Evolutionary conservation across 2,113 vertebrate genomes (phyloP).

Genomic region (Sylvia atricapilla): DNA sequence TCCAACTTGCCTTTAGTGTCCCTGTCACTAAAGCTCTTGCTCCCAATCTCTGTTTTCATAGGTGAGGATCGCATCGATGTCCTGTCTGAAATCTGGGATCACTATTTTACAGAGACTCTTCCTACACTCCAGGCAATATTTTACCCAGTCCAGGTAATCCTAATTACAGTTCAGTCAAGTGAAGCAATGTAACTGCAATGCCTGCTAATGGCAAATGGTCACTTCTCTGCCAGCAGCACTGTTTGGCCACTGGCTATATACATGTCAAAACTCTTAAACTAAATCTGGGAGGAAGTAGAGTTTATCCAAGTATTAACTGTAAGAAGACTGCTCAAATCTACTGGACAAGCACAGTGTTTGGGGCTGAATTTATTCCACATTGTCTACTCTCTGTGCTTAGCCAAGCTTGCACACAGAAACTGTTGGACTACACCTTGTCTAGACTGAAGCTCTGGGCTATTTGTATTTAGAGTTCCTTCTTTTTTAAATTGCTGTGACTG

Average conservation of each 20-base stretch:
- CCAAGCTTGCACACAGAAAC: background rate
- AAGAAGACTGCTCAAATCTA: background rate
- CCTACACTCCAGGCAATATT: slow-evolving; percentile 96
- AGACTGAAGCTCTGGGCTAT: background rate
- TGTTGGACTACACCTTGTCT: background rate
- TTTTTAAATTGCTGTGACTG: background rate
- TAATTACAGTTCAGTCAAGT: background rate
- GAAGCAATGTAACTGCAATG: background rate
- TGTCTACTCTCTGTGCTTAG: background rate
- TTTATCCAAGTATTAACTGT: background rate
- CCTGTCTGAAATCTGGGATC: slow-evolving; percentile 87
- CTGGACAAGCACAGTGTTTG: background rate
- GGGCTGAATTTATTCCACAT: background rate
- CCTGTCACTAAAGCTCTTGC: background rate
- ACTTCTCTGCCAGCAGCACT: background rate
- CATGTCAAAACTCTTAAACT: background rate
- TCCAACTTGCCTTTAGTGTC: background rate
- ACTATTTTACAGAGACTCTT: slow-evolving; percentile 92
- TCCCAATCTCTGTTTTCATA: slow-evolving; percentile 25
- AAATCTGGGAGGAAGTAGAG: background rate
- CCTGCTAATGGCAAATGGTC: background rate
- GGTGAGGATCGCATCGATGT: slow-evolving; percentile 82
- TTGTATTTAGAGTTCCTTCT: background rate
- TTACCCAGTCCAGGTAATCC: slow-evolving; percentile 91
- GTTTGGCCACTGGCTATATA: background rate